Percentiles rank a stretch among this genome's conserved stretches.
phyloP scores from a whole-genome alignment of 2,888 invertebrate species.

The Stenodera caucasica region DNA sequence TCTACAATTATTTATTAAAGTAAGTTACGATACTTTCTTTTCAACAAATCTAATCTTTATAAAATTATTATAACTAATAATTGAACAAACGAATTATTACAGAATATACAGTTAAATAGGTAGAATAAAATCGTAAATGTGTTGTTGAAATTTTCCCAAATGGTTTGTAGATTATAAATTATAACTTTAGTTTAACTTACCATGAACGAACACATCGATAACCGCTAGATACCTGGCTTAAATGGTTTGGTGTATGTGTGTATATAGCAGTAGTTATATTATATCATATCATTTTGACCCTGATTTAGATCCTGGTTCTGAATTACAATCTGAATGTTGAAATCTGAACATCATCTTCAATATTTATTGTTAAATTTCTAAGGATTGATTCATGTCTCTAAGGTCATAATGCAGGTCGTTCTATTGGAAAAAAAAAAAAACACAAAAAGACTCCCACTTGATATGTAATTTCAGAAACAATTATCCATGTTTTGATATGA shows the following conservation, averaged over 20 bases:
- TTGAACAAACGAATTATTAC: too few relatives aligned
- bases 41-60: background rate
- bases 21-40: background rate
- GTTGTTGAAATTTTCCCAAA: conserved; percentile 17
- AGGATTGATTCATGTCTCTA: too few relatives aligned
- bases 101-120: too few relatives aligned
- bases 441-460: too few relatives aligned
- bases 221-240: conserved; percentile 13
- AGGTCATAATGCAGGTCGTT: too few relatives aligned
- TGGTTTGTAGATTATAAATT: conserved; percentile 8
- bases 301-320: background rate
- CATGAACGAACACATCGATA: conserved; percentile 22
- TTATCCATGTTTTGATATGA: too few relatives aligned
- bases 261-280: conserved; percentile 3
- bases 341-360: background rate
- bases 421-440: too few relatives aligned
- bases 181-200: conserved; percentile 19
- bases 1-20: background rate
- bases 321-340: background rate
- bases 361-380: background rate
- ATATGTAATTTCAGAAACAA: too few relatives aligned
- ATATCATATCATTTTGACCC: conserved; percentile 11
- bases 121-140: conserved; percentile 13
- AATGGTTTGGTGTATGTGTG: conserved; percentile 8
- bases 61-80: too few relatives aligned